phyloP scores from a whole-genome alignment of 2,113 vertebrate genomes.

The Etia nguti region DNA sequence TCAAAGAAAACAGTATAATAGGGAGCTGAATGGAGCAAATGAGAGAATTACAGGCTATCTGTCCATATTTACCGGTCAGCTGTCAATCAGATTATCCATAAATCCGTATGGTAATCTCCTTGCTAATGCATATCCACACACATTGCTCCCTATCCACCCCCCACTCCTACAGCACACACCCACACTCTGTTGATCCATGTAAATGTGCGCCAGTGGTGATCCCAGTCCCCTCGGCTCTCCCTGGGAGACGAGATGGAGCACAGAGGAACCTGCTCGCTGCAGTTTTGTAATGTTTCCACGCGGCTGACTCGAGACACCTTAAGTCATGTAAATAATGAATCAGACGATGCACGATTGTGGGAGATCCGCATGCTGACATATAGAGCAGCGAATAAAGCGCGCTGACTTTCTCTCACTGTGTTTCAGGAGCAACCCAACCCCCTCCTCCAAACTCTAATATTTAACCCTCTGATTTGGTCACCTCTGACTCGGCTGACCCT shows the following conservation, averaged over 20 bases:
- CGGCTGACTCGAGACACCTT: constrained; percentile 59
- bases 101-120: constrained; percentile 57
- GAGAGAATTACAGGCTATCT: constrained; percentile 34
- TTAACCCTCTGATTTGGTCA: constrained; percentile 55
- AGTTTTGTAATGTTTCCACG: constrained; percentile 69
- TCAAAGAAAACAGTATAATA: background rate
- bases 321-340: constrained; percentile 75
- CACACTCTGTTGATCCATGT: constrained; percentile 52
- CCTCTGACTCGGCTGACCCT: constrained; percentile 48
- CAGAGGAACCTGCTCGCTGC: constrained; percentile 60
- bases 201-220: constrained; percentile 40
- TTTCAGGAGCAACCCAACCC: background rate
- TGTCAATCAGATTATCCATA: constrained; percentile 74
- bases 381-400: constrained; percentile 5
- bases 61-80: constrained; percentile 65
- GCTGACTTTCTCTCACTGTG: background rate
- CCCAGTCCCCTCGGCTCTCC: constrained; percentile 49
- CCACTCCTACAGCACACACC: background rate
- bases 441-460: constrained; percentile 28
- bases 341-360: constrained; percentile 42
- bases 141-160: background rate
- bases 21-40: background rate
- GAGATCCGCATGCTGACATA: constrained; percentile 41
- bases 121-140: constrained; percentile 44
- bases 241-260: constrained; percentile 36